Evolutionary conservation across 1,140 invertebrate genomes (phyloP).

Genomic region (Neelides sp.): DNA sequence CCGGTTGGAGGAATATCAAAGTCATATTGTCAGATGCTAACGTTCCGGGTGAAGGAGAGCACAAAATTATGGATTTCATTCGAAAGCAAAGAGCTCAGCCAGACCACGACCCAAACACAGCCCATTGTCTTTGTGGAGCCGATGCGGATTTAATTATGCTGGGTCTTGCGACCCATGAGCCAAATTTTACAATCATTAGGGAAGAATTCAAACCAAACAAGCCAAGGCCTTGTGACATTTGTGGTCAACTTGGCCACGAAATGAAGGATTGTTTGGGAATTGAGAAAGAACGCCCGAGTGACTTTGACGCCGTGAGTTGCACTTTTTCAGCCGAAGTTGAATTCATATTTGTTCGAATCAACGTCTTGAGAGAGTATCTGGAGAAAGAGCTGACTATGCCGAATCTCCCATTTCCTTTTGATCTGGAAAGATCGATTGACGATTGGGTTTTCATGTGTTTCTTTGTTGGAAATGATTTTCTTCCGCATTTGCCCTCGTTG

Average conservation of each 20-base stretch:
- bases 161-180: slow-evolving; percentile 95
- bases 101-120: slow-evolving; percentile 93
- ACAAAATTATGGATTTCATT: slow-evolving; percentile 99
- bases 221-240: slow-evolving; percentile 89
- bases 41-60: slow-evolving; percentile 96
- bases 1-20: slow-evolving; percentile 88
- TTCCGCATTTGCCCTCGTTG: slow-evolving; percentile 94
- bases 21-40: slow-evolving; percentile 97
- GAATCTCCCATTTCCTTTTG: slow-evolving; percentile 80
- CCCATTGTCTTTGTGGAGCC: slow-evolving; percentile 94
- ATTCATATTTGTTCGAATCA: slow-evolving; percentile 82
- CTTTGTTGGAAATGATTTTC: slow-evolving; percentile 99
- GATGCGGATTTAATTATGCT: slow-evolving; percentile 99
- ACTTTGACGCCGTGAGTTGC: slow-evolving; percentile 38
- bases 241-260: slow-evolving; percentile 87
- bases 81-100: slow-evolving; percentile 87
- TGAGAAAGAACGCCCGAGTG: slow-evolving; percentile 37
- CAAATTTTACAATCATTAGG: slow-evolving; percentile 92
- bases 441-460: slow-evolving; percentile 99
- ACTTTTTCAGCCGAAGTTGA: slow-evolving; percentile 54
- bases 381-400: slow-evolving; percentile 83
- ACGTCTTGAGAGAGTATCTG: slow-evolving; percentile 88
- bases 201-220: slow-evolving; percentile 99
- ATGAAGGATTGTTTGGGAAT: slow-evolving; percentile 85
- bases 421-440: slow-evolving; percentile 81